A percentile compares a stretch with the other conserved stretches of the same genome.
Conservation (phyloP, 2,113 vertebrate species). For the Sitta europaea region DNA sequence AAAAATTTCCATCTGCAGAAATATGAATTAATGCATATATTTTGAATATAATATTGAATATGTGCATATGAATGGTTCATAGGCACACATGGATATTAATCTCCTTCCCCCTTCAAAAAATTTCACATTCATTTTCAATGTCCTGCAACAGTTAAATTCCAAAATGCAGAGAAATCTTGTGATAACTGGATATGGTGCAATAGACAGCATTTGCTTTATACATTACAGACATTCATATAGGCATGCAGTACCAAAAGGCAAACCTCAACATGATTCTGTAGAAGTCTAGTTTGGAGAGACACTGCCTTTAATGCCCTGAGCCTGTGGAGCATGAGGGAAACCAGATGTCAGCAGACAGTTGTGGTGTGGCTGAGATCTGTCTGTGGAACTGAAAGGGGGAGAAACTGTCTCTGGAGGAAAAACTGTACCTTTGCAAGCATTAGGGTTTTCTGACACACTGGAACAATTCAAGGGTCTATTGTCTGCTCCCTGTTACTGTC, state of each 20-base stretch:
- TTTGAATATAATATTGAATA: not conserved
- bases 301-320: not conserved
- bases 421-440: not conserved
- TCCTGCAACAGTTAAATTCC: not conserved
- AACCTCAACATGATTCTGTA: not conserved
- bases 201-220: not conserved
- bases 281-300: not conserved
- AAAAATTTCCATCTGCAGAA: not conserved
- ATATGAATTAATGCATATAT: not conserved
- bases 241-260: not conserved
- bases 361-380: not conserved
- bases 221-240: not conserved
- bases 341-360: not conserved
- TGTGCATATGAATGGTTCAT: not conserved
- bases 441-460: not conserved
- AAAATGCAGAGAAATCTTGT: not conserved
- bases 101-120: not conserved
- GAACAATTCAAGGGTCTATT: not conserved
- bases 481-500: not conserved
- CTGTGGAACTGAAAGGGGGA: not conserved
- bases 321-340: not conserved
- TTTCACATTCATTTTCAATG: not conserved
- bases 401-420: not conserved
- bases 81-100: not conserved
- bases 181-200: not conserved